Percentiles rank a stretch among this genome's conserved stretches.
Conservation (phyloP, 2,113 vertebrate species). For the Carassius auratus region DNA sequence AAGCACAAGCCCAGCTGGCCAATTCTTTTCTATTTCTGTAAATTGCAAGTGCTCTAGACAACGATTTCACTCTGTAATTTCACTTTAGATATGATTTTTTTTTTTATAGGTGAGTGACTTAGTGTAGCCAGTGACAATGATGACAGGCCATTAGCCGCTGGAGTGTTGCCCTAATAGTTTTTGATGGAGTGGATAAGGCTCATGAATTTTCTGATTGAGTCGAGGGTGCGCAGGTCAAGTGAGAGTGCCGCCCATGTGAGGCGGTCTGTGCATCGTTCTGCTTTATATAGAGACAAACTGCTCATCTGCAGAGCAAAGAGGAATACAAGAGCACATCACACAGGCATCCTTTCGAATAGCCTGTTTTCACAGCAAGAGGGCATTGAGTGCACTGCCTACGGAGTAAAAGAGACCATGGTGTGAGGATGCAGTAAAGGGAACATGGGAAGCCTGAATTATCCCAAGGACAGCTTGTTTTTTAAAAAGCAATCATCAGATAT, state of each 20-base stretch:
- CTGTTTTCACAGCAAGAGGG: conserved; percentile 21
- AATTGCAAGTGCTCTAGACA: conserved; percentile 11
- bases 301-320: conserved; percentile 13
- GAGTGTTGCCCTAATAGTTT: conserved; percentile 41
- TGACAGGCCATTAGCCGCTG: conserved; percentile 51
- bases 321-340: conserved; percentile 11
- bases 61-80: conserved; percentile 7
- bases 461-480: conserved; percentile 24
- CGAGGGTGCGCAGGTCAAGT: conserved; percentile 51
- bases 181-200: conserved; percentile 60
- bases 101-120: conserved; percentile 43
- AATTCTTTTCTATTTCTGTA: conserved; percentile 13
- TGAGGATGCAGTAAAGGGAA: neutral
- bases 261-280: conserved; percentile 1
- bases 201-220: conserved; percentile 58
- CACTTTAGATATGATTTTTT: conserved; percentile 31
- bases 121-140: conserved; percentile 40
- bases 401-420: conserved; percentile 15
- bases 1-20: conserved; percentile 3
- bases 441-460: conserved; percentile 22
- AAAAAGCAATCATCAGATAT: neutral
- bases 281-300: conserved; percentile 7
- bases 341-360: conserved; percentile 9
- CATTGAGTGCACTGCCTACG: conserved; percentile 6
- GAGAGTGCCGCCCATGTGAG: conserved; percentile 21